Evolutionary conservation across 2,113 vertebrate species (phyloP), one percentile per base, ranked within the genome.

Genomic region (Okapia johnstoni): DNA sequence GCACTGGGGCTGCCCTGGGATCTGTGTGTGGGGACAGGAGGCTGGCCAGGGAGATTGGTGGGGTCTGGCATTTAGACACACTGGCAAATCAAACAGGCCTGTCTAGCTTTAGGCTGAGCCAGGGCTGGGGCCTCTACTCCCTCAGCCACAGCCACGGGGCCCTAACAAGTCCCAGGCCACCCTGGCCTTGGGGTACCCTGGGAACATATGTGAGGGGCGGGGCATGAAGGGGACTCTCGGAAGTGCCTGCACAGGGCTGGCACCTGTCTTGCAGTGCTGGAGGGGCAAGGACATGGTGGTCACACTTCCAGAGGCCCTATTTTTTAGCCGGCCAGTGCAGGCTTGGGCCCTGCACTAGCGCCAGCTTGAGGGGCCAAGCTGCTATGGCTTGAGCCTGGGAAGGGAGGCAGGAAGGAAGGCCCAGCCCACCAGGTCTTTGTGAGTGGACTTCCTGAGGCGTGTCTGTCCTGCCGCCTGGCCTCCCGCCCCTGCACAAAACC

Each of bases 331-430:
- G 36, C 58, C 57, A 36, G 48, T 8, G 4, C 40, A 40, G 79
- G 10, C 92, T 66, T 4, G 0, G 46, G 96, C 81, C 28, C 84
- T 77, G 52, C 66, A 77, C 73, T 73, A 85, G 97, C 86, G 96
- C 46, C 40, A 80, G 92, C 58, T 26, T 48, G 54, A 96, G 79
- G 36, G 40, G 90, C 97, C 36, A 33, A 96, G 88, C n/a, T 85
- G 50, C 95, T 96, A 40, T 46, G 79, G 88, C 48, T 50, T 7
- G 48, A 96, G 95, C 97, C 70, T 97, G 97, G 97, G 95, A 97
- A 97, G 85, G 88, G 92, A 98, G 97, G 94, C 98, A 98, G 98
- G 98, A 98, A 98, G 98, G 98, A 98, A 98, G 97, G 96, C 96
- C 96, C 96, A 63, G 97, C 98, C 97, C 79, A 8, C 97, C 95